Evolutionary conservation across 1,140 invertebrate species (phyloP), one percentile per base, ranked within the genome.

Genomic region (Sycophila sp.): DNA sequence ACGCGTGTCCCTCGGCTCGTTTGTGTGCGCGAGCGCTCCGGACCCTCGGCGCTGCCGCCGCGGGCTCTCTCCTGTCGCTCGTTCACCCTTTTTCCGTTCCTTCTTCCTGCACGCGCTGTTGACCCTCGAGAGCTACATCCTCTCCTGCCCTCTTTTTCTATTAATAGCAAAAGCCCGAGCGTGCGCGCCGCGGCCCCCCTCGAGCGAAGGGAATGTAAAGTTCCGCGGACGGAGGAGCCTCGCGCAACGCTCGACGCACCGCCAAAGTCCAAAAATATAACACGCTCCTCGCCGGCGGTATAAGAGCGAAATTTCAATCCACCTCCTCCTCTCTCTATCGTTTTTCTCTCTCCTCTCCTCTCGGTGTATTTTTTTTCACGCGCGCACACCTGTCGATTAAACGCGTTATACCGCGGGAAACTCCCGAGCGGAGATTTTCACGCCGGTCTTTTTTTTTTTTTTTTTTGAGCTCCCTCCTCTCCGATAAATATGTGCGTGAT

Each of bases 121-220:
- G 77, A 75, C 71, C 72, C 71, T 64, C 68, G 51, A n/a, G n/a
- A 73, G 55, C 45, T 51, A 60, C 69, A 69, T 74, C 72, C 75
- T 72, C 71, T 74, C 66, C 71, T 75, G 76, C 66, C 77, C 75
- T 78, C 76, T 70, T 76, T 78, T 79, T 76, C 78, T 79, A 79
- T 79, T 79, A 78, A 79, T 78, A 77, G 75, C 75, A 8, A 74
- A 77, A 78, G 59, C 26, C 28, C 42, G 42, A 40, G 15, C 13
- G 36, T 8, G 17, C n/a, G 30, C 34, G 17, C 1, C 22, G 26
- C 36, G 15, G 24, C 5, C 24, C 51, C 63, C 36, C 40, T 45
- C 34, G 53, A 5, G 17, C 53, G 8, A 22, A 40, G 55, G 64
- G 64, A 58, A 47, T n/a, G n/a, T 67, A 47, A 58, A 45, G 24